Percentiles rank a stretch among this genome's conserved stretches.
These are phyloP conservation scores for Trissolcus brochymenae DNA, from an alignment of 2,888 invertebrate species.

Conservation along the genomic window DNA sequence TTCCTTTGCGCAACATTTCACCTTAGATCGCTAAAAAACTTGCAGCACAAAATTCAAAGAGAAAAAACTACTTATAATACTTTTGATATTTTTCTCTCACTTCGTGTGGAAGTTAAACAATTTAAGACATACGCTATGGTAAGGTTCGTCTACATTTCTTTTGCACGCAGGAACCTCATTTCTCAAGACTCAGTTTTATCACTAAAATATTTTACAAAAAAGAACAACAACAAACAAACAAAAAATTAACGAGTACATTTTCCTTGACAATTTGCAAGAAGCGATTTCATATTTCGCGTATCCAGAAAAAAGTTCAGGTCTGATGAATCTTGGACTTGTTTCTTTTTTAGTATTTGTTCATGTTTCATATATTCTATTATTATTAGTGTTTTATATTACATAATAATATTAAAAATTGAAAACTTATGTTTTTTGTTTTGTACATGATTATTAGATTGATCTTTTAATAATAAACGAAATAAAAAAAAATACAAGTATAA, in stretches of 20 bases:
- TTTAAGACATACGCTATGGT: constrained; percentile 11
- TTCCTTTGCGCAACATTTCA: constrained; percentile 7
- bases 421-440: too few relatives aligned
- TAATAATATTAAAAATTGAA: too few relatives aligned
- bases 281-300: not conserved
- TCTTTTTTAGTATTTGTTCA: too few relatives aligned
- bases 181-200: constrained; percentile 7
- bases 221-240: too few relatives aligned
- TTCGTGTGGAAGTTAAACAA: not conserved
- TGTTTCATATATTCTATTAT: too few relatives aligned
- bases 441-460: too few relatives aligned
- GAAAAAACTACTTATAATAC: constrained; percentile 24
- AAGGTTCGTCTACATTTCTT: not conserved
- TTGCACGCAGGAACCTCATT: not conserved
- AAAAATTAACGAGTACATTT: not conserved
- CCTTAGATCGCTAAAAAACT: constrained; percentile 9
- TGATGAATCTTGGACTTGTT: too few relatives aligned
- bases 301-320: too few relatives aligned
- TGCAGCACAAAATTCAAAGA: constrained; percentile 15
- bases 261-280: not conserved
- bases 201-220: constrained; percentile 11
- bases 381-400: too few relatives aligned
- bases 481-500: too few relatives aligned
- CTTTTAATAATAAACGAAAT: too few relatives aligned
- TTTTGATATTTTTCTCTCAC: constrained; percentile 18